Base-by-base conservation (phyloP, 2,888 invertebrate species). In the Megalurothrips usitatus region DNA sequence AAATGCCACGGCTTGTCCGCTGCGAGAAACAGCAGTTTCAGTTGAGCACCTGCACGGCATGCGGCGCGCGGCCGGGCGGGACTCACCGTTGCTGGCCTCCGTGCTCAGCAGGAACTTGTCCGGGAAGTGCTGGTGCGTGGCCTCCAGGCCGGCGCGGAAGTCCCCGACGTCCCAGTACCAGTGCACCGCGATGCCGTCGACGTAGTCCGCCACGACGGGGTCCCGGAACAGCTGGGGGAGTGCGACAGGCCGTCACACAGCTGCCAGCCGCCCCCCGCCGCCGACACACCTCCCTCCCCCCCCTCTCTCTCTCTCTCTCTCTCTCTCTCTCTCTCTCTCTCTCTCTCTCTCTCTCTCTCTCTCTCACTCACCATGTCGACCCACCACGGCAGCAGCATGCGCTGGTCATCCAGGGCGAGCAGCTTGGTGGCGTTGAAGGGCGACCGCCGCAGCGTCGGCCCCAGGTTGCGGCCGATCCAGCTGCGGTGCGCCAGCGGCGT, bases 121-220 rank as follows among this genome's bases (percentile, higher is more conserved):
- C 0, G 94, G 93, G 86, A 91, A 91, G 78, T 87, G 86, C 0
- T 88, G 83, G 83, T 92, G 92, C 0, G 94, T 89, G 63, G 85
- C 83, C 19, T 91, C 89, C 17, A 96, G 88, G 49, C 92, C 87
- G 11, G 84, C 84, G 0, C 91, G 86, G 0, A 92, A 89, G 58
- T 91, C 86, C 49, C 92, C 86, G 28, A 86, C 85, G 87, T 96
- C 94, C 82, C 89, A 89, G 86, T 97, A 97, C 92, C 95, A 97
- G 87, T 97, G 97, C 6, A 96, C 88, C 0, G 92, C 94, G 75
- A 95, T 89, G 0, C 96, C 96, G 84, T 92, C 91, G 0, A 95
- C 87, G 85, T 91, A 93, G 1, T 91, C 87, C 1, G 90, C 85
- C 0, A 91, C 90, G 82, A 88, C 87, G 0, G 86, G 81, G 82